Conservation (phyloP, 2,888 invertebrate species). For the Bimastos eiseni region DNA sequence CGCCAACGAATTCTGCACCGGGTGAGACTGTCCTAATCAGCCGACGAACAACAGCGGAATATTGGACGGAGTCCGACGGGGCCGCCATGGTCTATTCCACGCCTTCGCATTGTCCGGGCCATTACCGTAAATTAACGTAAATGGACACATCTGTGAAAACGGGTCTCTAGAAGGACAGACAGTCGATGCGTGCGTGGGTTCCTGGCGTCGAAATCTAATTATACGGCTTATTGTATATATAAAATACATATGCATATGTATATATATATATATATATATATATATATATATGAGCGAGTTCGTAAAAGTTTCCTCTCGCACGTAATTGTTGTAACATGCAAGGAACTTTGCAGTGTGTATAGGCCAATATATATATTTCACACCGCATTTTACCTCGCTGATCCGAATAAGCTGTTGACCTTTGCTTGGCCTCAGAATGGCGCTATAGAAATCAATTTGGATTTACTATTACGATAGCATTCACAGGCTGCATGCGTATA, state of each 20-base stretch:
- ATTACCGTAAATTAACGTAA: slow-evolving; percentile 19
- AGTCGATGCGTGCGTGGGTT: background rate
- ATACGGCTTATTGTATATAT: background rate
- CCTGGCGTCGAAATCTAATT: slow-evolving; percentile 13
- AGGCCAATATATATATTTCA: no score
- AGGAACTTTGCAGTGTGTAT: no score
- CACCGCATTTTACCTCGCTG: no score
- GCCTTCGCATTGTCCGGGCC: slow-evolving; percentile 16
- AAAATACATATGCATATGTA: no score
- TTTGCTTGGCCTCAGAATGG: no score
- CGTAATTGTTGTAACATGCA: background rate
- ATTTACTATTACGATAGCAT: no score
- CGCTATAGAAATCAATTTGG: no score
- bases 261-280: no score
- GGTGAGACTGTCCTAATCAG: background rate
- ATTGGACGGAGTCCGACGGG: background rate
- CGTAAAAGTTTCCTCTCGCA: background rate
- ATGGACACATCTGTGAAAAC: background rate
- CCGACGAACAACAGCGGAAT: background rate
- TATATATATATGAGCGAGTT: no score
- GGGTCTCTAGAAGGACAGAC: background rate
- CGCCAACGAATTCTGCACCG: slow-evolving; percentile 3
- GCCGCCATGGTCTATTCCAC: background rate
- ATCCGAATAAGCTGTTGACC: no score
- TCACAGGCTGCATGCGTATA: background rate